Evolutionary conservation across 2,113 vertebrate species (phyloP), one percentile per base, ranked within the genome.

Genomic region (Scopus umbretta): DNA sequence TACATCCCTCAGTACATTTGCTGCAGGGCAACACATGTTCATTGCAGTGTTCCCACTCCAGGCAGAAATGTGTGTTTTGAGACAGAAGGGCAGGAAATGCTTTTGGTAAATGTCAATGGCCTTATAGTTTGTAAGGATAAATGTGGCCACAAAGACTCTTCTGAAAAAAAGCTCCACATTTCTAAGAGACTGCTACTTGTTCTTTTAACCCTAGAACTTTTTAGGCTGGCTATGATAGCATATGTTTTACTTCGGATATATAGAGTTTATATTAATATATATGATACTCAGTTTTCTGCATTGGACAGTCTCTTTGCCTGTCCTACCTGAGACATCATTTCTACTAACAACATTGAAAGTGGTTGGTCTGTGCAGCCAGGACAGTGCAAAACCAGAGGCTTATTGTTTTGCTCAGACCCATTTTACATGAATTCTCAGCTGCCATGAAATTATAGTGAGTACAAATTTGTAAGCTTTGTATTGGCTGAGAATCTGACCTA

Each of bases 71-170:
- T 73, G 25, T 63, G 53, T 55, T 91, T 90, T 80, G 76, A 82
- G 92, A 72, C 76, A 94, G 86, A 72, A 72, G 32, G 30, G 84
- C 58, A 94, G 80, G 88, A 94, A 94, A 85, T 61, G 58, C 62
- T 92, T 91, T 68, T 49, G 43, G 40, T 72, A 80, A 80, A 71
- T 79, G 70, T 88, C 83, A 79, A 49, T 66, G 73, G 49, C 56
- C 80, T 86, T 76, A 26, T 2, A 79, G 42, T 66, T 92, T 92
- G 40, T 45, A 42, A 72, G 74, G 72, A 68, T 36, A 76, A 86
- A 80, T 55, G 65, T 65, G 53, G 56, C 52, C 76, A 84, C 52
- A 65, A 79, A 80, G 66, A 59, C 25, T 87, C 23, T 87, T 34
- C 42, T 7, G 38, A 58, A 80, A 88, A 92, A 70, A 68, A 86